phyloP scores from a whole-genome alignment of 2,797 vertebrate species.

The Pogoniulus pusillus region DNA sequence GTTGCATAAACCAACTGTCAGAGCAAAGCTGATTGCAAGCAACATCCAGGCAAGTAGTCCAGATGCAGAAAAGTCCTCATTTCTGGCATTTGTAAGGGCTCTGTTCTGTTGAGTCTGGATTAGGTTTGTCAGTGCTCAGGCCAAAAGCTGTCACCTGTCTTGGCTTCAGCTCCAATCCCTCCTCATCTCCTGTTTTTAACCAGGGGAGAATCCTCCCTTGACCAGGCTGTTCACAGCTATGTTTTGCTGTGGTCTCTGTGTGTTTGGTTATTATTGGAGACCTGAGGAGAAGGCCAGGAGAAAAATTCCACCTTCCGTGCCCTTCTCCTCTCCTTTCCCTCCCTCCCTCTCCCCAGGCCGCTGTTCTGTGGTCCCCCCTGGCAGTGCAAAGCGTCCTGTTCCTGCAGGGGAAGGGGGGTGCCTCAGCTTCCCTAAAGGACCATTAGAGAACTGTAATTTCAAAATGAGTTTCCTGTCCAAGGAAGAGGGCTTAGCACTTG shows the following conservation, averaged over 20 bases:
- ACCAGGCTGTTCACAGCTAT: neutral
- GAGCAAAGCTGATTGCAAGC: neutral
- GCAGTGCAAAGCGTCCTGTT: slow-evolving; percentile 12
- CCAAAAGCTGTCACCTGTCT: neutral
- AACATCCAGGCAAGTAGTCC: neutral
- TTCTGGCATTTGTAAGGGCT: neutral
- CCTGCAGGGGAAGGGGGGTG: slow-evolving; percentile 48
- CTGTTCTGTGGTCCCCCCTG: slow-evolving; percentile 21
- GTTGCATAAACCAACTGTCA: neutral
- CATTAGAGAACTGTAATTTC: slow-evolving; percentile 67
- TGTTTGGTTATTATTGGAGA: neutral
- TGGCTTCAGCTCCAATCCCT: neutral
- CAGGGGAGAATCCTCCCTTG: neutral
- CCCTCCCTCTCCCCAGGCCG: neutral
- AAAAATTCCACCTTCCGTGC: neutral
- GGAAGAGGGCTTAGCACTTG: slow-evolving; percentile 57
- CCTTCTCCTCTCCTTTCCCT: slow-evolving; percentile 17
- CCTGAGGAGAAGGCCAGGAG: neutral
- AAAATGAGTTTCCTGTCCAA: slow-evolving; percentile 62
- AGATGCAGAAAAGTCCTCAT: neutral
- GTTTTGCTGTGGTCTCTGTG: neutral
- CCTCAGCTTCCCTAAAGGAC: slow-evolving; percentile 63
- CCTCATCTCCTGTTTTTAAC: neutral
- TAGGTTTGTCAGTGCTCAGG: neutral
- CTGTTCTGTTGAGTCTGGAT: neutral